A percentile compares a stretch with the other conserved stretches of the same genome.
phyloP scores from a whole-genome alignment of 2,888 invertebrate genomes.

The Chymomyza procnemis region DNA sequence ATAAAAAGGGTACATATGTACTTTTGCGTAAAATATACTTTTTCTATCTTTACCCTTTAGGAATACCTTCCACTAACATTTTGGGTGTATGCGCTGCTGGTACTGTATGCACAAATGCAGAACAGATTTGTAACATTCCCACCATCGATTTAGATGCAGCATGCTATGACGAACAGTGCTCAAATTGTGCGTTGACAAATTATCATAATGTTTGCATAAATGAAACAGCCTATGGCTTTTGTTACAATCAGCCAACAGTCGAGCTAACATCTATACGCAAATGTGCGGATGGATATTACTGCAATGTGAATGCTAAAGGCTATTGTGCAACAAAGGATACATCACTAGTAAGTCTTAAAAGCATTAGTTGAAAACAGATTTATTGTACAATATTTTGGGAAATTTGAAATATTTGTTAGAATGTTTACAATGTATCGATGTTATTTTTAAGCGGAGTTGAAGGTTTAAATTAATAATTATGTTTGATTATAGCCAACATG shows the following conservation, averaged over 20 bases:
- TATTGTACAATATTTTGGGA: too few species aligned
- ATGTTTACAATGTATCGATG: too few species aligned
- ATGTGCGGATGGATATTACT: slow-evolving; percentile 37
- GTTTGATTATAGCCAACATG: slow-evolving; percentile 36
- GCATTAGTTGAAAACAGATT: too few species aligned
- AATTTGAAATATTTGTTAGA: too few species aligned
- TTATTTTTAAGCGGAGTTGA: too few species aligned
- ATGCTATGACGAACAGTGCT: slow-evolving; percentile 16
- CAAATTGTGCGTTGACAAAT: slow-evolving; percentile 38
- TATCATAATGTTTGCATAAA: slow-evolving; percentile 42
- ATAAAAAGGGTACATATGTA: not conserved
- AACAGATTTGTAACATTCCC: not conserved
- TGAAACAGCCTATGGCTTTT: slow-evolving; percentile 47
- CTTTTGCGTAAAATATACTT: not conserved
- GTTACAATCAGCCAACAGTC: slow-evolving; percentile 20
- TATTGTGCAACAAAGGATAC: slow-evolving; percentile 37
- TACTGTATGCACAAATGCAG: slow-evolving; percentile 6
- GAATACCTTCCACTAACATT: not conserved
- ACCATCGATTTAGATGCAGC: slow-evolving; percentile 23
- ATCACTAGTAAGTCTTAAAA: slow-evolving; percentile 40
- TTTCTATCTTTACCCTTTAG: not conserved
- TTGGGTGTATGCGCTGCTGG: not conserved
- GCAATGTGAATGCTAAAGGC: slow-evolving; percentile 22
- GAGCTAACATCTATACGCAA: not conserved
- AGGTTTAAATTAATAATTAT: too few species aligned